These are phyloP conservation scores for Heliocidaris tuberculata DNA, from an alignment of 35 echinoderm and acorn worm species.

Conservation along the genomic window DNA sequence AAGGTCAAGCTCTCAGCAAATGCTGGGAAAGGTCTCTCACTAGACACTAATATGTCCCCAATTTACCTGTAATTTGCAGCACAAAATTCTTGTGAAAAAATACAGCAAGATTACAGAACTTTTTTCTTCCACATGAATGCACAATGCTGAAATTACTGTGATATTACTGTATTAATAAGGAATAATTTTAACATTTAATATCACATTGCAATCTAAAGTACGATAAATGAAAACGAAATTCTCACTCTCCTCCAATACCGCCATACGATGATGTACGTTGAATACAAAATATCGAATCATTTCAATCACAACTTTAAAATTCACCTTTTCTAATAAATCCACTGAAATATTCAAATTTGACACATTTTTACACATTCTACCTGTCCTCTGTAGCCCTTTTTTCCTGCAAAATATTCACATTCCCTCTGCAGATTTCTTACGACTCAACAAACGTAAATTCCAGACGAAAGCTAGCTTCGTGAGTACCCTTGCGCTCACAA, in stretches of 20 bases:
- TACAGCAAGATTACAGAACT: too few relatives aligned
- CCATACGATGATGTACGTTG: background rate
- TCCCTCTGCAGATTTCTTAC: background rate
- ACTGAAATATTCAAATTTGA: background rate
- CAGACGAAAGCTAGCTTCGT: background rate
- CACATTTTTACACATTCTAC: background rate
- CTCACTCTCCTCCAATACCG: background rate
- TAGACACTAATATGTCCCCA: background rate
- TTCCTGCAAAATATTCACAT: background rate
- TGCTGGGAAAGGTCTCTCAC: background rate
- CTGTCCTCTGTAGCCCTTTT: background rate
- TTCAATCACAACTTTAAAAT: background rate
- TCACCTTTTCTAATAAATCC: background rate
- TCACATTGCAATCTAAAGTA: too few relatives aligned
- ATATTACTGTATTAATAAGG: too few relatives aligned
- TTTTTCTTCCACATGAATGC: too few relatives aligned
- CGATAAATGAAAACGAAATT: too few relatives aligned
- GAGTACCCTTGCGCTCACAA: background rate
- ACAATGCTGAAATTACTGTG: too few relatives aligned
- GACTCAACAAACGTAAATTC: constrained; percentile 11
- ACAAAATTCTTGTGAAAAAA: too few relatives aligned
- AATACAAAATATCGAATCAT: background rate
- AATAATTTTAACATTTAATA: too few relatives aligned
- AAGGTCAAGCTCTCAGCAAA: constrained; percentile 18
- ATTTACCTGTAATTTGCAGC: constrained; percentile 40